phyloP scores from a whole-genome alignment of 2,797 vertebrate species.

The Podargus strigoides region DNA sequence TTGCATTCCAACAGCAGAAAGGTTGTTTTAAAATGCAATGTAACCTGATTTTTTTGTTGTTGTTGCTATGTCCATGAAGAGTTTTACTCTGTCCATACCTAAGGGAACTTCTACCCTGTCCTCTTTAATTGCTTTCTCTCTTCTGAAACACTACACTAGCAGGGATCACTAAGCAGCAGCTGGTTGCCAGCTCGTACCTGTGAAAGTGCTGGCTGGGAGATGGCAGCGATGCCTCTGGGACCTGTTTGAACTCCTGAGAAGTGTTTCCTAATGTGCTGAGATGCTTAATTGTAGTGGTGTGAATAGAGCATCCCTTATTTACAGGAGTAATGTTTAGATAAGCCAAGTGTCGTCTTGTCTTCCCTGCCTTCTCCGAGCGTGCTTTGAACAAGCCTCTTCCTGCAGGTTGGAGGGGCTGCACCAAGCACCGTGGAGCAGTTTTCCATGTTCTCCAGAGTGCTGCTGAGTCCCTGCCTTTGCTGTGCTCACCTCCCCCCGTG shows the following conservation, averaged over 20 bases:
- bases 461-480: too few relatives aligned
- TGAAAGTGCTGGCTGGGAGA: neutral
- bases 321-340: neutral
- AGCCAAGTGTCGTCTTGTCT: neutral
- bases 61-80: neutral
- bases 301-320: neutral
- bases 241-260: neutral
- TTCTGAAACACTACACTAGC: neutral
- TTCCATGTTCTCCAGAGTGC: neutral
- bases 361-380: neutral
- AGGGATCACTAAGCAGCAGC: neutral
- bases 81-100: neutral
- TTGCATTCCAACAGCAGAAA: conserved; percentile 19
- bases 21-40: neutral
- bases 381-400: neutral
- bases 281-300: neutral
- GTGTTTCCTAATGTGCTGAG: neutral
- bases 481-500: too few relatives aligned
- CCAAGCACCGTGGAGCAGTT: neutral
- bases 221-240: neutral
- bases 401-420: neutral
- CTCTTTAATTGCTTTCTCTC: neutral
- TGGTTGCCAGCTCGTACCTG: neutral
- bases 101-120: neutral
- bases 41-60: neutral